phyloP scores from a whole-genome alignment of 2,113 vertebrate genomes.

The Thalassarche chlororhynchos region DNA sequence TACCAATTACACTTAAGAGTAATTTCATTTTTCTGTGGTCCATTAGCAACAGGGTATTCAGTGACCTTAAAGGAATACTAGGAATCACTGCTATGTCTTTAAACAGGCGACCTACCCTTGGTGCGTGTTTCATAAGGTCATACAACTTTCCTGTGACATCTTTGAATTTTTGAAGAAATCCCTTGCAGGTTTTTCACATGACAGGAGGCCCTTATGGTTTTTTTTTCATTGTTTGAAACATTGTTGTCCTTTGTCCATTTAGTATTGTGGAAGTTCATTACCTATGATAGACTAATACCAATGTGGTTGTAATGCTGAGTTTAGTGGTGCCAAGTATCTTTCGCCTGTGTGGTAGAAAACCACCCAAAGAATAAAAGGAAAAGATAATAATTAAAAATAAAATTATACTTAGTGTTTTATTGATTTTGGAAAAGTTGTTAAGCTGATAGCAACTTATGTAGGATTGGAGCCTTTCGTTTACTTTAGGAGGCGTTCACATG shows the following conservation, averaged over 20 bases:
- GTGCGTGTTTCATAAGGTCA: background rate
- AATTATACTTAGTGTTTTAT: background rate
- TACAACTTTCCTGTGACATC: background rate
- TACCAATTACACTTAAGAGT: background rate
- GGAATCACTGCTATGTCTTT: background rate
- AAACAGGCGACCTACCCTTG: background rate
- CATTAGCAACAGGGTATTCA: background rate
- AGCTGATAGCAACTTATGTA: background rate
- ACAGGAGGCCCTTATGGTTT: background rate
- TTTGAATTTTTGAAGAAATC: background rate
- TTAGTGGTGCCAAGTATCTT: background rate
- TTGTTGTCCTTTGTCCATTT: background rate
- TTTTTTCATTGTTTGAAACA: background rate
- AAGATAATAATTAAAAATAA: background rate
- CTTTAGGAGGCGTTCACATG: background rate
- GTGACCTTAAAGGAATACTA: background rate
- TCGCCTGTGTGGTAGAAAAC: background rate
- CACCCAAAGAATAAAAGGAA: background rate
- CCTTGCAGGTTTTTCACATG: fast-evolving
- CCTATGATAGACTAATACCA: background rate
- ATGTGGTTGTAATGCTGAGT: background rate
- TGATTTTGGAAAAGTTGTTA: background rate
- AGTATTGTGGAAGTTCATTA: background rate
- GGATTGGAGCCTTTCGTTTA: background rate
- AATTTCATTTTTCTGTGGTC: background rate